phyloP scores from a whole-genome alignment of 2,797 vertebrate species.

The Karalla daura region DNA sequence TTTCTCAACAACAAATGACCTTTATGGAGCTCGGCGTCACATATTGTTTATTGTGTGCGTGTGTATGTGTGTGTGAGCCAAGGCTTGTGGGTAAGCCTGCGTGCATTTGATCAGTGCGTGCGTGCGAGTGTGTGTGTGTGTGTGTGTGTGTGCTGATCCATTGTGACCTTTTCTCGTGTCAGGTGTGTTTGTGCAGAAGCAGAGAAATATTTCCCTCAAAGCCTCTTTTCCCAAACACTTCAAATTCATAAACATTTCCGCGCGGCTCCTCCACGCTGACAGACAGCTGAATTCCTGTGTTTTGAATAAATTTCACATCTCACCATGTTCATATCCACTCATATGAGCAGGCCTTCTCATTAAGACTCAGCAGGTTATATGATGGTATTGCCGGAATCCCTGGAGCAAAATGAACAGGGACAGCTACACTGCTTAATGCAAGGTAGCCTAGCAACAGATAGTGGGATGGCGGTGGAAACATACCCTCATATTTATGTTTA shows the following conservation, averaged over 20 bases:
- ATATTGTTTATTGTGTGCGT: slow-evolving; percentile 69
- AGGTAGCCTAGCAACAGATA: slow-evolving; percentile 91
- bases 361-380: slow-evolving; percentile 86
- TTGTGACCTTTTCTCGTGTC: slow-evolving; percentile 78
- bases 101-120: slow-evolving; percentile 19
- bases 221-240: slow-evolving; percentile 74
- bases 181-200: slow-evolving; percentile 72
- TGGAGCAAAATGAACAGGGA: slow-evolving; percentile 87
- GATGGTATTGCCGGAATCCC: slow-evolving; percentile 85
- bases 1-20: slow-evolving; percentile 83
- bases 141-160: slow-evolving; percentile 62
- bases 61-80: slow-evolving; percentile 14
- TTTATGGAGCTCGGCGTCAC: slow-evolving; percentile 77
- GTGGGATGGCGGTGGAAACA: slow-evolving; percentile 84
- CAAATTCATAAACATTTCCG: slow-evolving; percentile 77
- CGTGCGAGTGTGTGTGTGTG: slow-evolving; percentile 24
- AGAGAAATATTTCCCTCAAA: slow-evolving; percentile 74
- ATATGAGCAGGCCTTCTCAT: slow-evolving; percentile 83
- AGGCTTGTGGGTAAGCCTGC: slow-evolving; percentile 9
- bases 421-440: slow-evolving; percentile 88
- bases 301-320: slow-evolving; percentile 82
- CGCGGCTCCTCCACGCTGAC: slow-evolving; percentile 60
- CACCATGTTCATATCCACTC: slow-evolving; percentile 78
- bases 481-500: slow-evolving; percentile 91
- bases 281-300: slow-evolving; percentile 75